Percentiles rank a stretch among this genome's conserved stretches.
phyloP scores from a whole-genome alignment of 2,113 vertebrate species.

The Alligator sinensis region DNA sequence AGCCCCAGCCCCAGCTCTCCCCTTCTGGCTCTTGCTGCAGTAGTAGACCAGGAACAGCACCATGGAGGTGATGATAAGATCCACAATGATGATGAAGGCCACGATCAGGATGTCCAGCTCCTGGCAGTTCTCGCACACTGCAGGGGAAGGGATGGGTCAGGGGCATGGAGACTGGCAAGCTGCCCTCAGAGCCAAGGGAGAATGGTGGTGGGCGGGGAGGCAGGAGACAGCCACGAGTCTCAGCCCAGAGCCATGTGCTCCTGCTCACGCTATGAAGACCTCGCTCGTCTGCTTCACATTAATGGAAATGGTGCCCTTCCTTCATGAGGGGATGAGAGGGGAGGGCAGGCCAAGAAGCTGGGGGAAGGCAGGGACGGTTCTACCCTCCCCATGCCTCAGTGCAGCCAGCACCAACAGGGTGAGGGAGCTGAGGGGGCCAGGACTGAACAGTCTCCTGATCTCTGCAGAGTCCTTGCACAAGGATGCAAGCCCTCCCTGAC shows the following conservation, averaged over 20 bases:
- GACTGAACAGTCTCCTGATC: not conserved
- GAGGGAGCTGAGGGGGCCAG: fast-evolving
- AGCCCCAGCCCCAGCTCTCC: not conserved
- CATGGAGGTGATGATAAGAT: slow-evolving; percentile 78
- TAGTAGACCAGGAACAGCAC: slow-evolving; percentile 78
- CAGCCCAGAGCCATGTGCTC: not conserved
- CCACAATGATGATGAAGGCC: slow-evolving; percentile 44
- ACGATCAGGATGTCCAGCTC: slow-evolving; percentile 59
- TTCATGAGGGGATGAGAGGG: too few relatives aligned
- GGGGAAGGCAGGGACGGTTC: not conserved
- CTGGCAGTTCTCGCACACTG: slow-evolving; percentile 79
- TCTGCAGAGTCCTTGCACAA: not conserved
- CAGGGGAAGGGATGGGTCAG: not conserved
- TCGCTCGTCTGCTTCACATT: fast-evolving
- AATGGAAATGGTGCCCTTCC: fast-evolving
- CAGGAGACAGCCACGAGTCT: not conserved
- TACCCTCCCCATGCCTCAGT: fast-evolving
- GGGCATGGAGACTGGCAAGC: not conserved
- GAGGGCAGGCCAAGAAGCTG: not conserved
- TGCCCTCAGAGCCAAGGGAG: not conserved
- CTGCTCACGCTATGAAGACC: not conserved
- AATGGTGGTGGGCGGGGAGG: not conserved
- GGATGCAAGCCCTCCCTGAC: not conserved
- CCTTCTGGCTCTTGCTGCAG: slow-evolving; percentile 72
- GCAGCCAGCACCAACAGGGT: not conserved